Base-by-base conservation (phyloP, 2,113 vertebrate species). In the Myrmecophaga tridactyla region DNA sequence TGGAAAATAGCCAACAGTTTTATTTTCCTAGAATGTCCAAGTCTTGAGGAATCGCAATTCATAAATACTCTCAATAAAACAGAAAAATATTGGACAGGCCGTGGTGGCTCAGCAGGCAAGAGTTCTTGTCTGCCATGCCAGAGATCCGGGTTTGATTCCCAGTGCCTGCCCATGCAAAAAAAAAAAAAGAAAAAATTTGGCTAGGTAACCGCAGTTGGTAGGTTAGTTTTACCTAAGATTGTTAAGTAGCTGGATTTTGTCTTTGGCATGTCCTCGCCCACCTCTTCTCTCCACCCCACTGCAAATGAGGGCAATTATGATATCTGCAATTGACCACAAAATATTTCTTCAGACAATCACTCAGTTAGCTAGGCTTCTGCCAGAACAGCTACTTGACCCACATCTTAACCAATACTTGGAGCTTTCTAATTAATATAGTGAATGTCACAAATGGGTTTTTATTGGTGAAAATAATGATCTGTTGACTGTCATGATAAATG, bases 1-100 rank as follows among this genome's bases (percentile, higher is more conserved):
- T 93, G 48, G 20, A 67, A 56, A 75, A 93, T 39, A 63, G n/a
- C 7, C 39, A 94, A 67, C 10, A 53, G 18, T 87, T 94, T 84
- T 90, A 53, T 81, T 96, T 94, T 80, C 31, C 63, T 65, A 94
- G 58, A 80, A 91, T 90, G 90, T 62, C 8, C 76, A 90, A 82
- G 58, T 7, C 51, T n/a, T 62, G 56, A 94, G 43, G 46, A 92
- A 72, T 84, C 46, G 90, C 43, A 94, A 80, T 25, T 31, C 29
- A 51, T 63, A 86, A 31, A 92, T 56, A 1, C 58, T 23, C 75
- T 95, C 65, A 86, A 81, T 89, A 85, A 92, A 91, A 87, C 58
- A n/a, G n/a, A n/a, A n/a, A n/a, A n/a, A n/a, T n/a, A n/a, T n/a
- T n/a, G n/a, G n/a, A n/a, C n/a, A n/a, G n/a, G n/a, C n/a, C n/a